Percentiles rank a stretch among this genome's conserved stretches.
Conservation (phyloP, 1,140 invertebrate species). For the Anastatus disparis region DNA sequence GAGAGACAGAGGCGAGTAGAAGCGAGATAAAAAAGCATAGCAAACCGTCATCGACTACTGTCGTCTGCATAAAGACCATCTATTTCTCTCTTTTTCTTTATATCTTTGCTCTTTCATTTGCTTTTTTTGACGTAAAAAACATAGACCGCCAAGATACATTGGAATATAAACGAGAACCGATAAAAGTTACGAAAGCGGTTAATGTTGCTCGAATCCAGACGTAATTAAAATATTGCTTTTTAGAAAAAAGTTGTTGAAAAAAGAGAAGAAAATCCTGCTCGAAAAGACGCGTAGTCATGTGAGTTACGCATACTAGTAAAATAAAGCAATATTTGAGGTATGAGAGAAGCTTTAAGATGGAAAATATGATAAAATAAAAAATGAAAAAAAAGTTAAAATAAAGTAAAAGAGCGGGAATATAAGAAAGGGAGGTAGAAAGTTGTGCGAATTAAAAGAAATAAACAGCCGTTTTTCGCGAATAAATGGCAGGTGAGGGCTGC, state of each 20-base stretch:
- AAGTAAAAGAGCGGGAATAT: no score
- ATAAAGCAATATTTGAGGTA: not conserved
- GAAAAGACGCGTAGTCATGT: not conserved
- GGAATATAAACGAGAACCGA: constrained; percentile 13
- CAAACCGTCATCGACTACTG: not conserved
- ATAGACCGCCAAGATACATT: no score
- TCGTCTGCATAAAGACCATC: no score
- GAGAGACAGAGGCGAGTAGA: constrained; percentile 6
- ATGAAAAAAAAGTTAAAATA: no score
- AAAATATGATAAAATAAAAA: constrained; percentile 38
- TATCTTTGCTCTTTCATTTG: no score
- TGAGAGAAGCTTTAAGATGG: constrained; percentile 20
- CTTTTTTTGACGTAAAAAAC: no score
- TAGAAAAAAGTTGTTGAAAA: not conserved
- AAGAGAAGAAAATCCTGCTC: not conserved
- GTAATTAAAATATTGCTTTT: not conserved
- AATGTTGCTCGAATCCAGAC: not conserved
- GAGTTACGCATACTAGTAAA: not conserved
- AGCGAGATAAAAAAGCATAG: constrained; percentile 12
- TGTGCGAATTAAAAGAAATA: constrained; percentile 22
- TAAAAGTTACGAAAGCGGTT: constrained; percentile 8
- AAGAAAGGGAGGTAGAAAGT: not conserved
- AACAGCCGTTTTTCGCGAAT: not conserved
- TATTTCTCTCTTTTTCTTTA: no score
- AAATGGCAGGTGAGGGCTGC: not conserved